A percentile compares a stretch with the other conserved stretches of the same genome.
Conservation (phyloP, 2,113 vertebrate genomes). For the Coturnix japonica region DNA sequence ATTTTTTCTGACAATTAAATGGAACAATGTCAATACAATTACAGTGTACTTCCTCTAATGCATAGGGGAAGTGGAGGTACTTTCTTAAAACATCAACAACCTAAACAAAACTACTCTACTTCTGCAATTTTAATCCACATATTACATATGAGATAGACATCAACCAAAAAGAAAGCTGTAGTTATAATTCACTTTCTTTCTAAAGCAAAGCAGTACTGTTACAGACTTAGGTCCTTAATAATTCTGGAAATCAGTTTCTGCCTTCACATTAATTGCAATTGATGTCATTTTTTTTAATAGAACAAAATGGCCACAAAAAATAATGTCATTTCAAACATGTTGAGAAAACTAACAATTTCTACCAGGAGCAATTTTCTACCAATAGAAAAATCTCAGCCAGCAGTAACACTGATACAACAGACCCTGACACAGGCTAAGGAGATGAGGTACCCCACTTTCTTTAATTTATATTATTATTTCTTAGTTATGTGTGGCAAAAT, state of each 20-base stretch:
- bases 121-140: neutral
- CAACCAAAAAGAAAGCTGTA: neutral
- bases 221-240: slow-evolving; percentile 2
- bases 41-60: neutral
- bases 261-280: slow-evolving; percentile 14
- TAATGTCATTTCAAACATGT: slow-evolving; percentile 18
- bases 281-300: slow-evolving; percentile 22
- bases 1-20: neutral
- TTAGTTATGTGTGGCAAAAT: neutral
- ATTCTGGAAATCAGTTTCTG: slow-evolving; percentile 20
- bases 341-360: slow-evolving; percentile 27
- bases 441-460: neutral
- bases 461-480: neutral
- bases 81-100: neutral
- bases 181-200: slow-evolving; percentile 7
- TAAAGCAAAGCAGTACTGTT: neutral
- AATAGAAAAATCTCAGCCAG: neutral
- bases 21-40: neutral
- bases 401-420: neutral
- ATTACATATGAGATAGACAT: neutral
- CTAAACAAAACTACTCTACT: neutral
- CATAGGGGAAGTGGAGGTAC: fast-evolving
- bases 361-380: slow-evolving; percentile 10
- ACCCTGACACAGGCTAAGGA: neutral
- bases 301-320: slow-evolving; percentile 21